These are phyloP conservation scores for Himantopus leucocephalus DNA, from an alignment of 2,113 vertebrate genomes.

Conservation along the genomic window DNA sequence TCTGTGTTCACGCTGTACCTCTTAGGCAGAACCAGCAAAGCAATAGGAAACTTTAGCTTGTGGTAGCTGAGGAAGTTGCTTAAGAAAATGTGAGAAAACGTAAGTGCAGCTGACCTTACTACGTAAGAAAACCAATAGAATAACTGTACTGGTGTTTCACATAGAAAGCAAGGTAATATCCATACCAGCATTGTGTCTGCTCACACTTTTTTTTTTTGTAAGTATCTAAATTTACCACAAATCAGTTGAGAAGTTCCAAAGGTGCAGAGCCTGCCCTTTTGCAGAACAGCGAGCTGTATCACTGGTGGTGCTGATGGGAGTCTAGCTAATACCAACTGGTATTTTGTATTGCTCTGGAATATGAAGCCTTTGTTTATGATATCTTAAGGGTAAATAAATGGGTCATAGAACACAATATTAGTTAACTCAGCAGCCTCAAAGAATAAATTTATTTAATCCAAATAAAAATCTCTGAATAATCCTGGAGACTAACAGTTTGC, in stretches of 20 bases:
- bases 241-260: neutral
- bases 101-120: neutral
- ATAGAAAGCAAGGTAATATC: neutral
- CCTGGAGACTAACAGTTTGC: neutral
- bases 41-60: neutral
- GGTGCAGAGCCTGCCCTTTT: neutral
- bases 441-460: neutral
- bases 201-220: neutral
- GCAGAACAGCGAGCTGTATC: neutral
- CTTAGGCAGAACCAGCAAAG: neutral
- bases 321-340: neutral
- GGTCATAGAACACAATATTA: neutral
- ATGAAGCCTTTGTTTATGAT: neutral
- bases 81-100: neutral
- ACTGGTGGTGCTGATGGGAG: neutral
- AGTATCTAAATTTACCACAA: neutral
- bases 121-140: fast-evolving
- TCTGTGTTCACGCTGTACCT: neutral
- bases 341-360: neutral
- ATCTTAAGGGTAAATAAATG: neutral
- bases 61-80: conserved; percentile 16
- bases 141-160: neutral
- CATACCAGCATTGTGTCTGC: neutral
- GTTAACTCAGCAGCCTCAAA: neutral
- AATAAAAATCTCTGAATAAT: neutral